Percentiles rank a stretch among this genome's conserved stretches.
These are phyloP conservation scores for Mylabris sibirica DNA, from an alignment of 2,888 invertebrate genomes.

Conservation along the genomic window DNA sequence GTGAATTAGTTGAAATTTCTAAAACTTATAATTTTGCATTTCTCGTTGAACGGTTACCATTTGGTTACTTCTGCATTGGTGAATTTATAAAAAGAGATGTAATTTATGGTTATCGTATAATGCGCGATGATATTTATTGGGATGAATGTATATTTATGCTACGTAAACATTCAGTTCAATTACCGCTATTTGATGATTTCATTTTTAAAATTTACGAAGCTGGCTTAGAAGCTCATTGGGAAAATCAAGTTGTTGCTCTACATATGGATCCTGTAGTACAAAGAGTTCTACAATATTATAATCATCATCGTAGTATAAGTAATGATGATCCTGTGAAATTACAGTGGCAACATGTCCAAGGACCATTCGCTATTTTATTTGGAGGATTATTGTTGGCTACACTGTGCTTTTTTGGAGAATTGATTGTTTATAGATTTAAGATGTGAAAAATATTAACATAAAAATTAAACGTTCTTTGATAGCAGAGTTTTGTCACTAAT, in stretches of 20 bases:
- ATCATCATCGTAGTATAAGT: not conserved
- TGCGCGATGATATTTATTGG: slow-evolving; percentile 31
- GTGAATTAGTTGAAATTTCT: slow-evolving; percentile 18
- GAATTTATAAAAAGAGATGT: slow-evolving; percentile 22
- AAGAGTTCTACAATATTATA: slow-evolving; percentile 21
- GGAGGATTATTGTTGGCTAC: not conserved
- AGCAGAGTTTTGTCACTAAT: too few relatives aligned
- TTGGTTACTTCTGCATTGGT: slow-evolving; percentile 17
- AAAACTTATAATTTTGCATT: not conserved
- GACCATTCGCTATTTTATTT: slow-evolving; percentile 23
- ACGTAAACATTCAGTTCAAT: slow-evolving; percentile 24
- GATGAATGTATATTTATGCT: slow-evolving; percentile 23
- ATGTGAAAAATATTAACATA: too few relatives aligned
- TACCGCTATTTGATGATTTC: slow-evolving; percentile 23
- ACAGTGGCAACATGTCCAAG: slow-evolving; percentile 28
- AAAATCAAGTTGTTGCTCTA: slow-evolving; percentile 21
- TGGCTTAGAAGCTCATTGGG: slow-evolving; percentile 23
- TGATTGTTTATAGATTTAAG: too few relatives aligned
- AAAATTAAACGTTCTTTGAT: too few relatives aligned
- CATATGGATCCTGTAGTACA: slow-evolving; percentile 29
- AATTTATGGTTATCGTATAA: slow-evolving; percentile 22
- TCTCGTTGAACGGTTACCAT: not conserved
- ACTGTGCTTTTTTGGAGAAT: too few relatives aligned
- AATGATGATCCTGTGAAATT: slow-evolving; percentile 29
- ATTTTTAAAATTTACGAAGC: slow-evolving; percentile 27